Base-by-base conservation (phyloP, 1,140 invertebrate species). In the Zaprionus nigranus region DNA sequence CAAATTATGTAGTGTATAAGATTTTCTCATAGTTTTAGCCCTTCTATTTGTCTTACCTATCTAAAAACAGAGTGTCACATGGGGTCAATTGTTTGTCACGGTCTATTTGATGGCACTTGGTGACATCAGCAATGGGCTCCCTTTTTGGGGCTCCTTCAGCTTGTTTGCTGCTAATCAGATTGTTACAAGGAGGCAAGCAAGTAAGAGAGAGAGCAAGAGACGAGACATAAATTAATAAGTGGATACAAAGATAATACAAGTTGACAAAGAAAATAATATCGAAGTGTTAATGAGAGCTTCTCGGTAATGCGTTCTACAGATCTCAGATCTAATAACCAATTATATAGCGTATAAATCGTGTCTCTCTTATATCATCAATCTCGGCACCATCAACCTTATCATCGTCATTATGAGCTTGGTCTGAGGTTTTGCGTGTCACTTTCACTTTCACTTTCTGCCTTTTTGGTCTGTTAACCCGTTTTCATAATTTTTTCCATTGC, bases 401-500 rank as follows among this genome's bases (percentile, higher is more conserved):
- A 59, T 51, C 38, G 34, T 56, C 7, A 36, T 60, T 59, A 17
- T 24, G 22, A 17, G 15, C 40, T 9, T 17, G n/a, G n/a, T 43
- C 7, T 17, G 40, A 43, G 11, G 13, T 63, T 67, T 74, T 86
- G 66, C 79, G 80, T 88, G 78, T 81, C 84, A 78, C 77, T 88
- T 88, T 87, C 83, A 83, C 69, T 81, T 86, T 84, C 60, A 84
- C 69, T 81, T 86, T 85, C 60, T 53, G 49, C 49, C 46, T 66
- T 57, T 61, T 57, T 11, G 24, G 20, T 49, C 58, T 83, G 54
- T 83, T 84, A 81, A 75, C 60, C 60, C 66, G 56, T 75, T 82
- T 79, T 67, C 79, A 78, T 81, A 71, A 88, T 82, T 90, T 90
- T 90, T 90, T 64, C 46, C 79, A 56, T 74, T 82, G 85, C 85